phyloP scores from a whole-genome alignment of 2,797 vertebrate genomes.

The Melopsittacus undulatus region DNA sequence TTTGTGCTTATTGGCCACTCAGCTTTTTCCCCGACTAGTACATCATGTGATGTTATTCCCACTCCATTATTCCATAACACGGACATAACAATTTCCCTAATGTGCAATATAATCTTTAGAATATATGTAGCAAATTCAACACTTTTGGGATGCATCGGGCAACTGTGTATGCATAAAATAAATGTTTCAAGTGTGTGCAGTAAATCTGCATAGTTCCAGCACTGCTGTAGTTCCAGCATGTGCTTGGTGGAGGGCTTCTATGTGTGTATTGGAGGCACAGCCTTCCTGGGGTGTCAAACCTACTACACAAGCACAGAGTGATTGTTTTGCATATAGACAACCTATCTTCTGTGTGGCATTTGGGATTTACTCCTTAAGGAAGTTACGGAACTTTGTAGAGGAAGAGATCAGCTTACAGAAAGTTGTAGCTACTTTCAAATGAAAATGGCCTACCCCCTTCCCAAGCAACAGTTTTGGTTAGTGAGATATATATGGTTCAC shows the following conservation, averaged over 20 bases:
- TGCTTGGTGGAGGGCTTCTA: background rate
- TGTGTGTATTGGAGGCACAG: background rate
- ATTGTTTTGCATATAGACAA: background rate
- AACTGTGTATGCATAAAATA: background rate
- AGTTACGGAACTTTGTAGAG: accelerated
- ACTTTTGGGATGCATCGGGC: background rate
- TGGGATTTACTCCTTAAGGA: background rate
- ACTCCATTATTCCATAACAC: background rate
- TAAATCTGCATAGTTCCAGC: background rate
- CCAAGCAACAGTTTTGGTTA: background rate
- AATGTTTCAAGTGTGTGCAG: background rate
- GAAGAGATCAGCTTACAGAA: background rate
- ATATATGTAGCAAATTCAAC: background rate
- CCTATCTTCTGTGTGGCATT: background rate
- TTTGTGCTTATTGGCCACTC: background rate
- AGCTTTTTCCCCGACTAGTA: background rate
- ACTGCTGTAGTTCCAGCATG: background rate
- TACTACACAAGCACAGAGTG: accelerated
- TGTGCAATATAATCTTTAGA: background rate
- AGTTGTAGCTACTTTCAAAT: background rate
- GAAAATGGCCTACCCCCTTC: background rate
- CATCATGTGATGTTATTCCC: background rate
- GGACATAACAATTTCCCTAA: background rate
- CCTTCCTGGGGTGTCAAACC: background rate
- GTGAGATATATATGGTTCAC: background rate